Percentiles rank a stretch among this genome's conserved stretches.
Conservation (phyloP, 2,113 vertebrate species). For the Epinephelus fuscoguttatus region DNA sequence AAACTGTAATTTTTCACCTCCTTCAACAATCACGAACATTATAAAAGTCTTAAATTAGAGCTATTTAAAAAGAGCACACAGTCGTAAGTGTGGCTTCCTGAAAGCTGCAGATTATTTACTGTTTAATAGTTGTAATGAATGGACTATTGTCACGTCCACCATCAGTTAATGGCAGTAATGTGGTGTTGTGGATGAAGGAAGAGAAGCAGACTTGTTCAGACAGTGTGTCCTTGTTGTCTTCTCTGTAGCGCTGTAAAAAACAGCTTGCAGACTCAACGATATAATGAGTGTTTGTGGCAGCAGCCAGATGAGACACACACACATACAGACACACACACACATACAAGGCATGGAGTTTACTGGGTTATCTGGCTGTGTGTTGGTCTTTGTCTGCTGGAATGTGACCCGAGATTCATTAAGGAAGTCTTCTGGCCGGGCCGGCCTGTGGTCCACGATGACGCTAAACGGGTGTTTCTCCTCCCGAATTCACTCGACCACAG, state of each 20-base stretch:
- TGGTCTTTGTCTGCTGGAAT: conserved; percentile 73
- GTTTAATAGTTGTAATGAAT: conserved; percentile 41
- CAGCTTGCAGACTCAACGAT: conserved; percentile 43
- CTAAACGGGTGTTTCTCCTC: conserved; percentile 53
- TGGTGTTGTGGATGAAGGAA: conserved; percentile 40
- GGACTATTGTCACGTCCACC: conserved; percentile 37
- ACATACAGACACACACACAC: neutral
- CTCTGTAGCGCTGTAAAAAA: conserved; percentile 45
- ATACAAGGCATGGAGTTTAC: conserved; percentile 28
- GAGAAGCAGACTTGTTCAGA: conserved; percentile 59
- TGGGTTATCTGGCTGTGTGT: conserved; percentile 55
- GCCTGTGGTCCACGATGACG: conserved; percentile 56
- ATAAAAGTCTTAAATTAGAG: neutral
- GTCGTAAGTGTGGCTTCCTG: neutral
- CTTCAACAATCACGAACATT: neutral
- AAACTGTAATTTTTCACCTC: neutral
- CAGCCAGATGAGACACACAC: conserved; percentile 28
- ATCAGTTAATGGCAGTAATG: conserved; percentile 35
- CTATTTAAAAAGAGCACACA: neutral
- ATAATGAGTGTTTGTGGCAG: conserved; percentile 69
- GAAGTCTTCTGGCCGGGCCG: conserved; percentile 54
- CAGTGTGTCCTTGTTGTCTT: conserved; percentile 61
- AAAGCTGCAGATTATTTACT: neutral
- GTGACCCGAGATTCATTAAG: conserved; percentile 69
- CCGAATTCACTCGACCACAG: conserved; percentile 46